These are phyloP conservation scores for Naso thynnoides DNA, from an alignment of 2,797 vertebrate genomes.

Conservation along the genomic window DNA sequence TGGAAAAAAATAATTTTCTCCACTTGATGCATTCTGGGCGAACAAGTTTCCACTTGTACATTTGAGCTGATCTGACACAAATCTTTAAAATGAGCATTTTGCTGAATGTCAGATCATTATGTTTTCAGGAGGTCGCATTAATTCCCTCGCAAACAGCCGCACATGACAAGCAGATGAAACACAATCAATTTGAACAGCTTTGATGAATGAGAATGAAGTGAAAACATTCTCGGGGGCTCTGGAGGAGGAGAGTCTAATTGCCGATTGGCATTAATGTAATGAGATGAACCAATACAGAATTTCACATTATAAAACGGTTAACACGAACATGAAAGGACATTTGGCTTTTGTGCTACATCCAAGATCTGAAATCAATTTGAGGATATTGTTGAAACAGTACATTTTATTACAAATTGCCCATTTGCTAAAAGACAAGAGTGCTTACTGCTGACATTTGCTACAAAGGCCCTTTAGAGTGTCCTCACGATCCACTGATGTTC, in stretches of 20 bases:
- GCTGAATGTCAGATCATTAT: constrained; percentile 11
- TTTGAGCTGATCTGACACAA: neutral
- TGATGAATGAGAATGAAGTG: constrained; percentile 63
- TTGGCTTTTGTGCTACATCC: constrained; percentile 35
- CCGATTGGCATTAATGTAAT: constrained; percentile 66
- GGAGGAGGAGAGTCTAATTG: constrained; percentile 66
- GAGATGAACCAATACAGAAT: constrained; percentile 67
- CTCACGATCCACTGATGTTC: constrained; percentile 31
- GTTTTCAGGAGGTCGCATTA: constrained; percentile 19
- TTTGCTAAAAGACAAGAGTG: constrained; percentile 40
- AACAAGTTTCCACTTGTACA: neutral
- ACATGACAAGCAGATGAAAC: constrained; percentile 49
- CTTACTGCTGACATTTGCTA: constrained; percentile 37
- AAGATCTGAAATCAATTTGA: constrained; percentile 54
- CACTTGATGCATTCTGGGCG: neutral
- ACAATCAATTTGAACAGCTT: constrained; percentile 64
- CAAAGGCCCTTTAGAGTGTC: constrained; percentile 27
- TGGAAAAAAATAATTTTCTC: neutral
- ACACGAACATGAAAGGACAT: constrained; percentile 45
- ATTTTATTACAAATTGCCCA: constrained; percentile 54
- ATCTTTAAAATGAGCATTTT: constrained; percentile 8
- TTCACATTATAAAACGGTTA: constrained; percentile 34
- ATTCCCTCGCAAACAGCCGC: constrained; percentile 31
- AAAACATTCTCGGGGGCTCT: constrained; percentile 57
- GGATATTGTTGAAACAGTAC: constrained; percentile 41